Conservation (phyloP, 2,113 vertebrate species). For the Cervus canadensis region DNA sequence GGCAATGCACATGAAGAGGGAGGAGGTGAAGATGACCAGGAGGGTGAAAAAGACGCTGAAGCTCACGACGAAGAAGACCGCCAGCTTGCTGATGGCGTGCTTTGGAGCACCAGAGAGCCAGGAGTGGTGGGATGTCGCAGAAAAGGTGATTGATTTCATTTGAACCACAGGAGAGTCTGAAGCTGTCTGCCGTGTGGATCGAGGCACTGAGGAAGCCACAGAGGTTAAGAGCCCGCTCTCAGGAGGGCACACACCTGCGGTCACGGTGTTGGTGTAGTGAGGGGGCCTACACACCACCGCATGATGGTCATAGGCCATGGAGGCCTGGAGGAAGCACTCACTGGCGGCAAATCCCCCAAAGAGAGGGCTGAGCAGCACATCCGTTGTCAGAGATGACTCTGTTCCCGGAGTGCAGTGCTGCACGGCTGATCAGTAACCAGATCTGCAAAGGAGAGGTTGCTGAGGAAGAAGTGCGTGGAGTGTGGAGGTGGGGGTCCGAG, state of each 20-base stretch:
- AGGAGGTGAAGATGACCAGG: slow-evolving; percentile 46
- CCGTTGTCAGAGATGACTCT: slow-evolving; percentile 44
- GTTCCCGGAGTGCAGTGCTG: slow-evolving; percentile 10
- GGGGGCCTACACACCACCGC: slow-evolving; percentile 43
- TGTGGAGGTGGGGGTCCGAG: neutral
- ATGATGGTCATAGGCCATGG: slow-evolving; percentile 51
- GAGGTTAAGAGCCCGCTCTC: neutral
- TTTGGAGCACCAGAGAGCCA: slow-evolving; percentile 48
- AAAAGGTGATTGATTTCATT: slow-evolving; percentile 60
- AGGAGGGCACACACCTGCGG: neutral
- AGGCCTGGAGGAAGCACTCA: slow-evolving; percentile 55
- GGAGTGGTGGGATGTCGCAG: slow-evolving; percentile 18
- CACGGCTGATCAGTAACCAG: slow-evolving; percentile 38
- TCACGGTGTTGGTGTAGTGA: slow-evolving; percentile 50
- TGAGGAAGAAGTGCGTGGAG: slow-evolving; percentile 60
- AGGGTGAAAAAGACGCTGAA: slow-evolving; percentile 54
- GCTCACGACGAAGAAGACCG: slow-evolving; percentile 19
- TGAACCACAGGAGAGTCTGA: slow-evolving; percentile 58
- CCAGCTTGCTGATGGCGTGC: neutral
- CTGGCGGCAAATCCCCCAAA: slow-evolving; percentile 52
- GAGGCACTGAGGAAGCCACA: slow-evolving; percentile 56
- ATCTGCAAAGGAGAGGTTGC: slow-evolving; percentile 54
- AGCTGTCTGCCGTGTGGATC: slow-evolving; percentile 44
- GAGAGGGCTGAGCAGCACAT: slow-evolving; percentile 62
- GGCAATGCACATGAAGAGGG: slow-evolving; percentile 37